Evolutionary conservation across 2,888 invertebrate genomes (phyloP).

Genomic region (Coremacera marginata): DNA sequence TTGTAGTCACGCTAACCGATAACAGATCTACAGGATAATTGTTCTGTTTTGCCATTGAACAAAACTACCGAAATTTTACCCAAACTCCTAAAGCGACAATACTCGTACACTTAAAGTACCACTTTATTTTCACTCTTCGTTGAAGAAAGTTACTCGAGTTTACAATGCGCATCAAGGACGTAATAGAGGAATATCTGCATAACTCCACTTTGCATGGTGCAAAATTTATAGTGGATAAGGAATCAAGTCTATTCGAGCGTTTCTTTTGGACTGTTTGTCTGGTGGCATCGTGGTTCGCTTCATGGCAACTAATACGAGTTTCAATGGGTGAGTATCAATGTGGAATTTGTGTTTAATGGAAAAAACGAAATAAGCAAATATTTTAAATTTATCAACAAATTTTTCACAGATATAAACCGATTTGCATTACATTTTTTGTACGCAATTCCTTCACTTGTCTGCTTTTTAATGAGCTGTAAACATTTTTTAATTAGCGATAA

Average conservation of each 20-base stretch:
- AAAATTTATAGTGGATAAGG: conserved; percentile 77
- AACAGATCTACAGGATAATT: conserved; percentile 12
- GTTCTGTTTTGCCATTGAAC: too few relatives aligned
- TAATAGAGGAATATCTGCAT: conserved; percentile 74
- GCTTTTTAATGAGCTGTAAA: too few relatives aligned
- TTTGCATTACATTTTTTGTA: too few relatives aligned
- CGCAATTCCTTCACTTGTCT: too few relatives aligned
- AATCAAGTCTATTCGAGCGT: conserved; percentile 72
- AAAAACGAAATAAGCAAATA: too few relatives aligned
- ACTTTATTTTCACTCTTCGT: background rate
- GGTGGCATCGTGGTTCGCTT: conserved; percentile 77
- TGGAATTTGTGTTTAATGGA: too few relatives aligned
- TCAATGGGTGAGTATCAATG: conserved; percentile 67
- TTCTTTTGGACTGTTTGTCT: conserved; percentile 78
- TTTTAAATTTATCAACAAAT: too few relatives aligned
- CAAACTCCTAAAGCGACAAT: background rate
- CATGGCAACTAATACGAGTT: conserved; percentile 74
- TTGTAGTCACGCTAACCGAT: background rate
- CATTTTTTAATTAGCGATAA: too few relatives aligned
- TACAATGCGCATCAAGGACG: conserved; percentile 54
- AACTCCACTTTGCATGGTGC: conserved; percentile 81
- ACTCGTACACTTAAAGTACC: background rate
- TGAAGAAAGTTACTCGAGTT: conserved; percentile 9
- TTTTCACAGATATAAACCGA: too few relatives aligned
- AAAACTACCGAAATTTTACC: background rate